phyloP scores from a whole-genome alignment of 1,140 invertebrate species.

The Octopus bimaculoides region DNA sequence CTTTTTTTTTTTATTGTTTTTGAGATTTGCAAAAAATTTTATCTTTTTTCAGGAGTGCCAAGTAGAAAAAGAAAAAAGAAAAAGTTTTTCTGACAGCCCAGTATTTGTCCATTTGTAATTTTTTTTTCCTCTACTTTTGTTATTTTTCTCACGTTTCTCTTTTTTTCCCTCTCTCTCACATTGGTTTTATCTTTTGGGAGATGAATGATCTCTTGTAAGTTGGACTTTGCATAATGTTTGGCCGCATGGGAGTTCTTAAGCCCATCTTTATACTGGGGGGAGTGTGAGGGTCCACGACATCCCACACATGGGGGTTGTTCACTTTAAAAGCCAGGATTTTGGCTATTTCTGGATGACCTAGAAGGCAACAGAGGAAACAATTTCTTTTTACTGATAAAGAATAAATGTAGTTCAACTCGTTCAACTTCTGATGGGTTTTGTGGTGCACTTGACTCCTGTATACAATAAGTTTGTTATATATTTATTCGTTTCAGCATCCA shows the following conservation, averaged over 20 bases:
- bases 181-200: too few relatives aligned
- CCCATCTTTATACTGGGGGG: conserved; percentile 39
- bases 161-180: too few relatives aligned
- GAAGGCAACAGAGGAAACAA: conserved; percentile 4
- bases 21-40: too few relatives aligned
- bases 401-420: not conserved
- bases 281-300: conserved; percentile 41
- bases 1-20: too few relatives aligned
- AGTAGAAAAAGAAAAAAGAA: too few relatives aligned
- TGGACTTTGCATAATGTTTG: conserved; percentile 28
- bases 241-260: conserved; percentile 35
- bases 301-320: conserved; percentile 39
- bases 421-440: too few relatives aligned
- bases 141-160: too few relatives aligned
- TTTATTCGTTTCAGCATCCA: not conserved
- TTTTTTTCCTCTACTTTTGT: too few relatives aligned
- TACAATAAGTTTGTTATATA: not conserved
- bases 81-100: too few relatives aligned
- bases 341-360: conserved; percentile 40
- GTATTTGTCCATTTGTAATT: too few relatives aligned
- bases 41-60: too few relatives aligned
- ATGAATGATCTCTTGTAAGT: not conserved
- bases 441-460: too few relatives aligned
- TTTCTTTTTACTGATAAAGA: not conserved
- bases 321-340: conserved; percentile 33